These are phyloP conservation scores for Drosophila mettleri DNA, from an alignment of 2,888 invertebrate species.

Conservation along the genomic window DNA sequence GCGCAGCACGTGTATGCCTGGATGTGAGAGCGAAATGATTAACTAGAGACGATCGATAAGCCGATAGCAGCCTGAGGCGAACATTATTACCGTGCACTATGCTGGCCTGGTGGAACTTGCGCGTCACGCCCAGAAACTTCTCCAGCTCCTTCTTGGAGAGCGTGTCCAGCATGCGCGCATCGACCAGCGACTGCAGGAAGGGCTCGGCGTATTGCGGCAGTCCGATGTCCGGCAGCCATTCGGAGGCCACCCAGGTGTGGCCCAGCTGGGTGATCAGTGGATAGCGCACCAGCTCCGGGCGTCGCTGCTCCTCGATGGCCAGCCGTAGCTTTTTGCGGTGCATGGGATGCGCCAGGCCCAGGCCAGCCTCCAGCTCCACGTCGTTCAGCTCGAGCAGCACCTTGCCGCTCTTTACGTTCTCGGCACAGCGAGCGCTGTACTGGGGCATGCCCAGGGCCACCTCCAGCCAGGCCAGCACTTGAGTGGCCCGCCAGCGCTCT, in stretches of 20 bases:
- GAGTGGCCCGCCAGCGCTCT: conserved; percentile 96
- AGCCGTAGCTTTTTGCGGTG: conserved; percentile 96
- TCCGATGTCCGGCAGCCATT: conserved; percentile 96
- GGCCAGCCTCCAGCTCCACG: conserved; percentile 94
- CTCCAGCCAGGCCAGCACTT: conserved; percentile 97
- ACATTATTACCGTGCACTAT: conserved; percentile 91
- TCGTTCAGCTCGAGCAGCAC: conserved; percentile 96
- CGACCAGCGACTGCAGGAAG: conserved; percentile 95
- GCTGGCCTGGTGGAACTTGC: conserved; percentile 97
- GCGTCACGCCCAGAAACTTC: conserved; percentile 95
- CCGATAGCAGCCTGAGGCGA: too few species aligned
- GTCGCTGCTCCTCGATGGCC: conserved; percentile 96
- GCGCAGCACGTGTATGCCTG: conserved; percentile 92
- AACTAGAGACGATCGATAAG: too few species aligned
- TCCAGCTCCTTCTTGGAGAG: conserved; percentile 97
- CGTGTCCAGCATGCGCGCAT: conserved; percentile 96
- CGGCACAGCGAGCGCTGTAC: conserved; percentile 94
- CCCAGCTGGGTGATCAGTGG: conserved; percentile 94
- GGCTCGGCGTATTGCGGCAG: conserved; percentile 95
- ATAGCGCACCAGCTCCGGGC: conserved; percentile 94
- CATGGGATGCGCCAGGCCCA: conserved; percentile 96
- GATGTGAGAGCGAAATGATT: not conserved
- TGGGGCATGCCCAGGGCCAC: conserved; percentile 97
- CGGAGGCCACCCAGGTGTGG: conserved; percentile 97
- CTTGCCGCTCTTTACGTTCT: conserved; percentile 98